Evolutionary conservation across 92 coral and sea anemone species (phyloP).

Genomic region (Epizoanthus rinbou): DNA sequence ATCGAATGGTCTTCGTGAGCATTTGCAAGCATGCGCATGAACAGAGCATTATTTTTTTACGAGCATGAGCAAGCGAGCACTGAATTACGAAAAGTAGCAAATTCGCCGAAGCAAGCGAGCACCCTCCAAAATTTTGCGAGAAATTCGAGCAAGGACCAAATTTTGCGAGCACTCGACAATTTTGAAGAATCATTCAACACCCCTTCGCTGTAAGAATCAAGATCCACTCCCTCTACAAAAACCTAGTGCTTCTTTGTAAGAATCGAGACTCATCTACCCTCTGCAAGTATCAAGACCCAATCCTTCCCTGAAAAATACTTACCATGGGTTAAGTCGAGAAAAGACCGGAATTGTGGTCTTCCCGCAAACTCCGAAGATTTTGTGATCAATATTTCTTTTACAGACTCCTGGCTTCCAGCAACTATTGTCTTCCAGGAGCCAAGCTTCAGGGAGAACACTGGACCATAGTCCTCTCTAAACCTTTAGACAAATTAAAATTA

Average conservation of each 20-base stretch:
- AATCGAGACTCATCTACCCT: not conserved
- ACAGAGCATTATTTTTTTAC: too few species aligned
- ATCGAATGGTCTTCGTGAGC: too few species aligned
- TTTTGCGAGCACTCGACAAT: too few species aligned
- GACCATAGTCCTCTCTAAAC: not conserved
- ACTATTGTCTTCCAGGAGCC: not conserved
- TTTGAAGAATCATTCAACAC: too few species aligned
- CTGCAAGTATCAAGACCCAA: not conserved
- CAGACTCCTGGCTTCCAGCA: not conserved
- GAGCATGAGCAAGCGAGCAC: too few species aligned
- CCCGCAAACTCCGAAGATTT: not conserved
- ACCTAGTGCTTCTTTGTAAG: not conserved
- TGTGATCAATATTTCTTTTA: not conserved
- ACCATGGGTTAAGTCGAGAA: not conserved
- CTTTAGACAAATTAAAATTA: not conserved
- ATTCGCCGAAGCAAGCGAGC: too few species aligned
- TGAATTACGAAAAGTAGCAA: too few species aligned
- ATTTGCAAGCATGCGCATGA: too few species aligned
- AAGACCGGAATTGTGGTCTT: conserved; percentile 4
- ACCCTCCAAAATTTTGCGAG: too few species aligned
- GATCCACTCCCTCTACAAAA: too few species aligned
- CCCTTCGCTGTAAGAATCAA: too few species aligned
- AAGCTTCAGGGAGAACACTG: not conserved
- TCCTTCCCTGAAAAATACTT: not conserved
- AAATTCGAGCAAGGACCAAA: too few species aligned